A percentile compares a stretch with the other conserved stretches of the same genome.
Evolutionary conservation across 2,888 invertebrate species (phyloP).

Genomic region (Thera britannica): DNA sequence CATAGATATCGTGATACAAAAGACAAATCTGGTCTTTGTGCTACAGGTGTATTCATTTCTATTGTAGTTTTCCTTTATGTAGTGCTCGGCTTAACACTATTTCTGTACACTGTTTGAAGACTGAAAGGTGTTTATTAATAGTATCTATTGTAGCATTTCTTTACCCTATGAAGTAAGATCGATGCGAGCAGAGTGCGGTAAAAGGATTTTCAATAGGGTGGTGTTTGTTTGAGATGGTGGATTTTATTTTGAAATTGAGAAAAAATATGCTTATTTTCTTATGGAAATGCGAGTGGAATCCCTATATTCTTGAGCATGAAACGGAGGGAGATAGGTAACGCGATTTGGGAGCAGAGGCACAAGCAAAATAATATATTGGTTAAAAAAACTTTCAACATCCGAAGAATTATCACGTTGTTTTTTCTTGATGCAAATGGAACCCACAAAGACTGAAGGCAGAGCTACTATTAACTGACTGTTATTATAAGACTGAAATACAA

Average conservation of each 20-base stretch:
- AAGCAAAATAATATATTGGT: too few relatives aligned
- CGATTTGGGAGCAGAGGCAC: too few relatives aligned
- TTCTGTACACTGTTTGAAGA: constrained; percentile 7
- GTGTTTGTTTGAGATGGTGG: not conserved
- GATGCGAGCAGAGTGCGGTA: not conserved
- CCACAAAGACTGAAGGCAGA: too few relatives aligned
- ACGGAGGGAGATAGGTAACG: too few relatives aligned
- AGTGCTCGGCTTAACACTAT: constrained; percentile 8
- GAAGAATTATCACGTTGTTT: too few relatives aligned
- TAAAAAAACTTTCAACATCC: too few relatives aligned
- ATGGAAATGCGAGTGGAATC: not conserved
- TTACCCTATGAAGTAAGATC: not conserved
- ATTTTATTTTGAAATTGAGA: not conserved
- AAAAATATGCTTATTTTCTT: not conserved
- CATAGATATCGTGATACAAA: constrained; percentile 11
- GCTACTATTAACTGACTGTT: not conserved
- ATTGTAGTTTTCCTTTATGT: constrained; percentile 22
- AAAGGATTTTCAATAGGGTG: not conserved
- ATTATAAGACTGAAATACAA: not conserved
- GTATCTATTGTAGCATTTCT: not conserved
- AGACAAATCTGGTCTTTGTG: constrained; percentile 42
- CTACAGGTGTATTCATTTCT: constrained; percentile 35
- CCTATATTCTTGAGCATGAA: not conserved
- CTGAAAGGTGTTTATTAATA: constrained; percentile 7
- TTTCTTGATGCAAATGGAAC: too few relatives aligned